Evolutionary conservation across 2,888 invertebrate genomes (phyloP).

Genomic region (Cephus nigrinus): DNA sequence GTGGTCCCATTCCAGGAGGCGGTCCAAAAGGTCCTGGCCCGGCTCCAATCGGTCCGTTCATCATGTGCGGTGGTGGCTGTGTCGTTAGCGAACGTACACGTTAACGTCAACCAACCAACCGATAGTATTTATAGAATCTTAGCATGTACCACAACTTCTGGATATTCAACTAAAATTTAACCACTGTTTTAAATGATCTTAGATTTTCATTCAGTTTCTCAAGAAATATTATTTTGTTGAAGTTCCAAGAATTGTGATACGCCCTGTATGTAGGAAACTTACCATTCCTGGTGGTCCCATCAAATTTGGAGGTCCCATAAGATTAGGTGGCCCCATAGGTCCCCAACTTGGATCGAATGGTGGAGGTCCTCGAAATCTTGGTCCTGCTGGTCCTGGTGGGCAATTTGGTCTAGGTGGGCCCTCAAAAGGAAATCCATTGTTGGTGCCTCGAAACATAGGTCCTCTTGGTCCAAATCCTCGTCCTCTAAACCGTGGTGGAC

Average conservation of each 20-base stretch:
- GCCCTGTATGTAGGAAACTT: constrained; percentile 17
- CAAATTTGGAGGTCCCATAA: constrained; percentile 48
- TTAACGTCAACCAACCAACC: not conserved
- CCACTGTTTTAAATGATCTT: constrained; percentile 20
- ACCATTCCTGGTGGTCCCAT: constrained; percentile 68
- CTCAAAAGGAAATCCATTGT: constrained; percentile 67
- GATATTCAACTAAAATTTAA: not conserved
- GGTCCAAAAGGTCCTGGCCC: constrained; percentile 64
- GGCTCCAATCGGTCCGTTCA: constrained; percentile 62
- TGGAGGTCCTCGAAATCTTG: constrained; percentile 70
- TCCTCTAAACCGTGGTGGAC: constrained; percentile 76
- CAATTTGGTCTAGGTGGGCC: constrained; percentile 68
- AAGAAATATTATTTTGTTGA: constrained; percentile 26
- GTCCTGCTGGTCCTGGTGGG: constrained; percentile 64
- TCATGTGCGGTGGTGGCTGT: constrained; percentile 64
- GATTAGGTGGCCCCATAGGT: constrained; percentile 70
- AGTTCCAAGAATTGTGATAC: constrained; percentile 11
- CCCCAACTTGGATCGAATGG: constrained; percentile 79
- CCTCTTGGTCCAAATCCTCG: constrained; percentile 72
- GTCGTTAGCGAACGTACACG: constrained; percentile 18
- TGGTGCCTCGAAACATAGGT: constrained; percentile 67
- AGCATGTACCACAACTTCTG: not conserved
- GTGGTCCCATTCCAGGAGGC: constrained; percentile 72
- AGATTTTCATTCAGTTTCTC: constrained; percentile 31
- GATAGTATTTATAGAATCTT: not conserved